Conservation (phyloP, 2,888 invertebrate genomes). For the Argyresthia albistria region DNA sequence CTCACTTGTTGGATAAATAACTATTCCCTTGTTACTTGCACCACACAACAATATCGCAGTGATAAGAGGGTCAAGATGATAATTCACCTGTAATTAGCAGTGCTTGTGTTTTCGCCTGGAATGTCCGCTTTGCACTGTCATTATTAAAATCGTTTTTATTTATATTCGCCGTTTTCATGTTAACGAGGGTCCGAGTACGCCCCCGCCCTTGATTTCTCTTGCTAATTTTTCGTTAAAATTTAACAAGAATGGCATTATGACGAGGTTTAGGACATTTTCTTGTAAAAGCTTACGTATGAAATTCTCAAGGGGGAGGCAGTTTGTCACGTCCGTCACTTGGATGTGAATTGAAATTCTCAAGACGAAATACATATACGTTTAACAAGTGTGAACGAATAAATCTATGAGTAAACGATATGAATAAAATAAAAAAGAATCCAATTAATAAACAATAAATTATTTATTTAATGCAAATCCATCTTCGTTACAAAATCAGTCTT, state of each 20-base stretch:
- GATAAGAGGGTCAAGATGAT: conserved; percentile 36
- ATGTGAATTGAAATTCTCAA: no score
- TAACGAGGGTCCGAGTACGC: conserved; percentile 21
- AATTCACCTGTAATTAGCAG: conserved; percentile 65
- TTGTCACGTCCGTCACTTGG: no score
- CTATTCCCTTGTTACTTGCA: conserved; percentile 11
- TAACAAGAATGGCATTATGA: no score
- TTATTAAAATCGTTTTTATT: conserved; percentile 49
- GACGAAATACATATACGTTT: no score
- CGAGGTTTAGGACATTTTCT: no score
- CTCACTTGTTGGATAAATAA: no score
- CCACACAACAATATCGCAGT: conserved; percentile 12
- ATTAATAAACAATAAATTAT: neutral
- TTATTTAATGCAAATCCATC: neutral
- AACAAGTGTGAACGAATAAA: no score
- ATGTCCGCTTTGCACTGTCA: conserved; percentile 44
- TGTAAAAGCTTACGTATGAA: no score
- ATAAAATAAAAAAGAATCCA: no score
- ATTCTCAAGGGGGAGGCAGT: no score
- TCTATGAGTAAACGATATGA: no score
- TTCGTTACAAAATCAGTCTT: neutral
- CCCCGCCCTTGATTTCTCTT: conserved; percentile 5
- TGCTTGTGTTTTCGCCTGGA: conserved; percentile 52
- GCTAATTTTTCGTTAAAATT: neutral
- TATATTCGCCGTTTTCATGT: conserved; percentile 39